These are phyloP conservation scores for Eutolmus rufibarbis DNA, from an alignment of 2,888 invertebrate species.

Conservation along the genomic window DNA sequence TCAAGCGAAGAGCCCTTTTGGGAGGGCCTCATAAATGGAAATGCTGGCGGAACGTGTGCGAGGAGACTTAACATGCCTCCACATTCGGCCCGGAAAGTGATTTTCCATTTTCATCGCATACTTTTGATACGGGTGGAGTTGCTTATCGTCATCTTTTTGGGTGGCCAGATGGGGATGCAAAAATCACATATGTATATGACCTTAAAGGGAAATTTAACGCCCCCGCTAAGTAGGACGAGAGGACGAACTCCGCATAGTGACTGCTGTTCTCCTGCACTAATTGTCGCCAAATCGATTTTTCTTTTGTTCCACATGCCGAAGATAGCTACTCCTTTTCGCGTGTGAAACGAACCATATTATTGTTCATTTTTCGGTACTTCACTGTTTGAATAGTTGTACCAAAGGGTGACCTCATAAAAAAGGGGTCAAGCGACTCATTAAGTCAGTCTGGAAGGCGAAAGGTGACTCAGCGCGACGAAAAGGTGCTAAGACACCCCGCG, in stretches of 20 bases:
- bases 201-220: neutral
- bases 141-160: neutral
- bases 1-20: neutral
- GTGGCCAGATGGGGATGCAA: neutral
- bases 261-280: neutral
- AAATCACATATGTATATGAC: neutral
- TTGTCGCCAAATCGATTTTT: constrained; percentile 12
- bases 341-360: neutral
- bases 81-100: neutral
- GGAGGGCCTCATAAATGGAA: neutral
- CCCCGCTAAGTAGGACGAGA: neutral
- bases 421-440: constrained; percentile 19
- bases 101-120: neutral
- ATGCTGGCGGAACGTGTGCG: neutral
- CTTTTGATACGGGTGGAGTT: neutral
- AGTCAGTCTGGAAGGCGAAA: neutral
- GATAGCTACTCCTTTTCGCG: neutral
- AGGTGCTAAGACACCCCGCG: neutral
- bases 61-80: neutral
- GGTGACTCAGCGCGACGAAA: neutral
- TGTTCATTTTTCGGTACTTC: neutral
- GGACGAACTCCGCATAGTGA: neutral
- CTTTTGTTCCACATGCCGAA: neutral
- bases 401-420: neutral
- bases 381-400: neutral